Conservation (phyloP, 2,888 invertebrate species). For the Chrysolina oricalcia region DNA sequence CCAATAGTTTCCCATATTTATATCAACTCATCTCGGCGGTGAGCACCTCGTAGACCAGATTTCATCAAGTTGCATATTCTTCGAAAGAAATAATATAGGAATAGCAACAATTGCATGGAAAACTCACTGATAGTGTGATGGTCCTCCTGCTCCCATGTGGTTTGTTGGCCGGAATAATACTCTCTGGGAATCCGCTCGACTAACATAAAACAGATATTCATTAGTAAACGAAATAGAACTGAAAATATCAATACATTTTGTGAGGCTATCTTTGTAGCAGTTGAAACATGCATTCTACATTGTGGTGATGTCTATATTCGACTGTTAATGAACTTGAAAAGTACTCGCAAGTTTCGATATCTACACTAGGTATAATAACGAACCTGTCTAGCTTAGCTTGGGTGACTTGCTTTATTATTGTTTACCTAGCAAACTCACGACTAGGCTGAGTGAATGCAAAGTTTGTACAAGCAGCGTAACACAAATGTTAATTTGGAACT, state of each 20-base stretch:
- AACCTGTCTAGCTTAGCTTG: neutral
- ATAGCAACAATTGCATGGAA: too few species aligned
- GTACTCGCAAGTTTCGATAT: neutral
- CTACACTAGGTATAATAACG: neutral
- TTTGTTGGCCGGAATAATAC: slow-evolving; percentile 84
- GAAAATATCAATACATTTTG: neutral
- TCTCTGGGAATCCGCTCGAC: slow-evolving; percentile 83
- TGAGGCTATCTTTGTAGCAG: neutral
- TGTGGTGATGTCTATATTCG: neutral
- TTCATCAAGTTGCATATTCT: too few species aligned
- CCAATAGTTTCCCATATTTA: too few species aligned
- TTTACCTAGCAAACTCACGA: slow-evolving; percentile 8
- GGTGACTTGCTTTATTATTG: slow-evolving; percentile 8
- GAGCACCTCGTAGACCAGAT: too few species aligned
- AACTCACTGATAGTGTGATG: slow-evolving; percentile 83
- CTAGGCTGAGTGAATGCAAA: slow-evolving; percentile 10
- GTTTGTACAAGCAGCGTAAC: slow-evolving; percentile 16
- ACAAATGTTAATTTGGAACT: slow-evolving; percentile 7
- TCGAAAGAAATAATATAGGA: too few species aligned
- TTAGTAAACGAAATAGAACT: slow-evolving; percentile 16
- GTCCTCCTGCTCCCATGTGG: slow-evolving; percentile 80
- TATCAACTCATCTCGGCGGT: too few species aligned
- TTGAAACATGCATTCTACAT: slow-evolving; percentile 12
- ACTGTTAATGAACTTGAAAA: slow-evolving; percentile 16
- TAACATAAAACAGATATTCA: slow-evolving; percentile 66